phyloP scores from a whole-genome alignment of 2,113 vertebrate genomes.

The Cygnus atratus region DNA sequence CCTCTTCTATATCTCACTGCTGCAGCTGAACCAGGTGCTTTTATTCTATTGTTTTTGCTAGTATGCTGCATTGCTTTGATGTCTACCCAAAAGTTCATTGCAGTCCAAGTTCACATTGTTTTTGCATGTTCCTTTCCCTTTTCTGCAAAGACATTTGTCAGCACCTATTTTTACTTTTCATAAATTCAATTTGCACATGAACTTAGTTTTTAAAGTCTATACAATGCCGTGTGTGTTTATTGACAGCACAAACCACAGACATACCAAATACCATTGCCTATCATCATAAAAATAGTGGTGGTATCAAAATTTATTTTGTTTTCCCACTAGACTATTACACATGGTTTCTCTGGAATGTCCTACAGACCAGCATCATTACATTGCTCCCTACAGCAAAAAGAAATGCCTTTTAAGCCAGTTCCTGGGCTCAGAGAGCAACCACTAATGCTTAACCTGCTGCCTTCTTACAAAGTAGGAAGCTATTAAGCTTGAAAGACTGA shows the following conservation, averaged over 20 bases:
- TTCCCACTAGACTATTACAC: not conserved
- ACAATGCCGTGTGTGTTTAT: not conserved
- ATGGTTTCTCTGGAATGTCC: not conserved
- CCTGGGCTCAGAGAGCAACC: not conserved
- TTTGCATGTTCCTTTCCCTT: not conserved
- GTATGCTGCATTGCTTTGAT: not conserved
- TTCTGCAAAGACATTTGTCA: not conserved
- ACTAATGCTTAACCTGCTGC: not conserved
- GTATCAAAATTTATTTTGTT: not conserved
- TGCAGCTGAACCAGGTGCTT: constrained; percentile 26
- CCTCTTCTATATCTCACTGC: not conserved
- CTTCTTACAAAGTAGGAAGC: not conserved
- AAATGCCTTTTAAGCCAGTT: not conserved
- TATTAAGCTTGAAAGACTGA: not conserved
- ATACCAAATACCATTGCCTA: not conserved
- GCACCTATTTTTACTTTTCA: not conserved
- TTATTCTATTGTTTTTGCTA: not conserved
- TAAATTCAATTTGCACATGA: not conserved
- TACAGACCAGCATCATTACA: not conserved
- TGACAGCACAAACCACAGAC: not conserved
- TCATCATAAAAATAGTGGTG: not conserved
- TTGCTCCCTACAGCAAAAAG: not conserved
- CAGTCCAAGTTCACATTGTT: not conserved
- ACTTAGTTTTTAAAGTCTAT: not conserved
- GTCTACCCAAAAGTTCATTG: not conserved